Base-by-base conservation (phyloP, 2,888 invertebrate species). In the Sarcophaga carnaria region DNA sequence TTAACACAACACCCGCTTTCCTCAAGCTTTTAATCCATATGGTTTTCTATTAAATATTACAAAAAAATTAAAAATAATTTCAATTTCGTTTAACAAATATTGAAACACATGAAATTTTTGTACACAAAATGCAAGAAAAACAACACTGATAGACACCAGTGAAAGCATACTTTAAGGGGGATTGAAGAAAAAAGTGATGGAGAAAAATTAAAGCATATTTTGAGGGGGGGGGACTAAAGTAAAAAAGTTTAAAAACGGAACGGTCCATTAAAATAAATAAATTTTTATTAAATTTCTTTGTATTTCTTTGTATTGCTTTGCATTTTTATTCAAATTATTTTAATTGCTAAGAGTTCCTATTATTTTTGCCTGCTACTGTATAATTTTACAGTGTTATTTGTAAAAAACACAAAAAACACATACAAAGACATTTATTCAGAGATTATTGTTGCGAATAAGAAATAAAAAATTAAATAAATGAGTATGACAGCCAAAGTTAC, bases 41-140 rank as follows among this genome's bases (percentile, higher is more conserved):
- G 62, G 70, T 69, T 81, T 37, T 37, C 37, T 10, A 14, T 54
- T 54, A 54, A 14, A 54, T 54, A 54, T 17, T 37, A 14, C 14
- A 54, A 54, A 54, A 12, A 20, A 77, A 63, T 81, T 63, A 70
- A 60, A 78, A 77, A 83, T 59, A 62, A 83, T 72, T 78, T 78
- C 72, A 83, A 83, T 83, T 83, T 74, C 67, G 67, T 67, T 83
- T 74, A 78, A 78, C 78, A 83, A 83, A 83, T 78, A 78, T 83
- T 83, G 27, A 83, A 62, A 67, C 62, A 63, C 49, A 78, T 17
- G 25, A 54, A 54, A 54, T 10, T 17, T 54, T 12, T 54, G 54
- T 54, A 17, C 0, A 54, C 17, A 54, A 17, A 54, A 54, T 14
- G 12, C 54, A 54, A 17, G 14, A 17, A 17, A 54, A 54, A 54